Conservation (phyloP, 2,888 invertebrate genomes). For the Ichneumoninae sp. region DNA sequence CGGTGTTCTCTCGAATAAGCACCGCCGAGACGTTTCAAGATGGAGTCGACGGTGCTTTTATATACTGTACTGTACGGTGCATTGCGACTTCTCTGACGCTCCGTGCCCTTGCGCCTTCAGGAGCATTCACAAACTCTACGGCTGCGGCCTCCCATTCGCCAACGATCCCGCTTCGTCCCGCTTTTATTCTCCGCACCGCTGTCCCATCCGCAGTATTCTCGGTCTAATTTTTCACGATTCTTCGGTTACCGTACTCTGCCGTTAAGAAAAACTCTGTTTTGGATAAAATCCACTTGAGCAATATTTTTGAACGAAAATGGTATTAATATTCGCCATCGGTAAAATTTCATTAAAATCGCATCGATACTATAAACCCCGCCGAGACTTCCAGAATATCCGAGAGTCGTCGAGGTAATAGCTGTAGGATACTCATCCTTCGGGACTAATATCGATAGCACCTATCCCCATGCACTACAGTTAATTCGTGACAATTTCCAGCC, state of each 20-base stretch:
- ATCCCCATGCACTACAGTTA: neutral
- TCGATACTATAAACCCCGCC: neutral
- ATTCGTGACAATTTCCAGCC: neutral
- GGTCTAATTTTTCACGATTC: constrained; percentile 4
- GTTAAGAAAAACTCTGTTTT: constrained; percentile 16
- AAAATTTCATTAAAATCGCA: neutral
- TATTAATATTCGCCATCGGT: neutral
- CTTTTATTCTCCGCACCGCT: constrained; percentile 51
- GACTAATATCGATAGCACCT: neutral
- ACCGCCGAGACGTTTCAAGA: constrained; percentile 10
- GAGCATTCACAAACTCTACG: constrained; percentile 22
- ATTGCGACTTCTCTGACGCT: constrained; percentile 27
- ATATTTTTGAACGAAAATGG: neutral
- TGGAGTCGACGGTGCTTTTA: constrained; percentile 19
- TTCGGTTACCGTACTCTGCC: neutral
- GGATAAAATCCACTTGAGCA: too few species aligned
- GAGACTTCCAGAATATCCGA: too few species aligned
- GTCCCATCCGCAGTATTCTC: constrained; percentile 24
- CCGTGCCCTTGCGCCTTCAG: constrained; percentile 59
- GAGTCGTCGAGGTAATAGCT: too few species aligned
- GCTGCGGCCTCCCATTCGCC: constrained; percentile 48
- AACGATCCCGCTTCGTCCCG: constrained; percentile 49
- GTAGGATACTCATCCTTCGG: neutral
- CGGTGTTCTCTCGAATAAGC: constrained; percentile 32
- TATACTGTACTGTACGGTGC: constrained; percentile 40